Base-by-base conservation (phyloP, 2,113 vertebrate species). In the Ploceus nigricollis region DNA sequence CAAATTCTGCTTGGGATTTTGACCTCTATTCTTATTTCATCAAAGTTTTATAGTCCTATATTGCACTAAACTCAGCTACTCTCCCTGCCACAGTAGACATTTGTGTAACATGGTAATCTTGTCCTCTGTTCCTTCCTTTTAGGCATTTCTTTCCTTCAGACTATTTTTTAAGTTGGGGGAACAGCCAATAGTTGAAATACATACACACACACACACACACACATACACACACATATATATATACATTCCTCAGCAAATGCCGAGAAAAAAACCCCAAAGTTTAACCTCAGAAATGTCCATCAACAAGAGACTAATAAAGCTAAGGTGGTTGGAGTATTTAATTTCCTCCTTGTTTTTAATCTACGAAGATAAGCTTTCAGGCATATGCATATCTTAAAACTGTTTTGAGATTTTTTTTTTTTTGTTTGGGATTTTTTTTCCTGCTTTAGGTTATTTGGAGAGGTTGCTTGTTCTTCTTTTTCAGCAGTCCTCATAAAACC, bases 171-270 rank as follows among this genome's bases (percentile, higher is more conserved):
- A 72, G 6, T 18, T 45, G 19, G 13, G 8, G 14, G 24, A 82
- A 44, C 4, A 71, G 50, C 6, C 51, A 90, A 22, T 3, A 44
- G 7, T 18, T 54, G 37, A 77, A 58, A 51, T 58, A 33, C 8
- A 37, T 13, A 31, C 6, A 50, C 10, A 50, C 4, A 30, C 12
- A 42, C 4, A 48, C 2, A 60, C 5, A 60, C 37, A 61, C 25
- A 40, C 7, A 13, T 6, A 45, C 3, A 39, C 6, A n/a, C 4
- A 22, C 1, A 33, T 10, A 12, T 8, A 31, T 15, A 40, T 12
- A n/a, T 1, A 57, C 3, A n/a, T 19, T 77, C 33, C 35, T 42
- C 31, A 71, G 27, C 5, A 80, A 79, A 71, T 37, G 13, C 4
- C 47, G 25, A 80, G 10, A 31, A 12, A 88, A 83, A 89, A 70